phyloP scores from a whole-genome alignment of 2,888 invertebrate genomes.

The Pseudeuparius sepicola region DNA sequence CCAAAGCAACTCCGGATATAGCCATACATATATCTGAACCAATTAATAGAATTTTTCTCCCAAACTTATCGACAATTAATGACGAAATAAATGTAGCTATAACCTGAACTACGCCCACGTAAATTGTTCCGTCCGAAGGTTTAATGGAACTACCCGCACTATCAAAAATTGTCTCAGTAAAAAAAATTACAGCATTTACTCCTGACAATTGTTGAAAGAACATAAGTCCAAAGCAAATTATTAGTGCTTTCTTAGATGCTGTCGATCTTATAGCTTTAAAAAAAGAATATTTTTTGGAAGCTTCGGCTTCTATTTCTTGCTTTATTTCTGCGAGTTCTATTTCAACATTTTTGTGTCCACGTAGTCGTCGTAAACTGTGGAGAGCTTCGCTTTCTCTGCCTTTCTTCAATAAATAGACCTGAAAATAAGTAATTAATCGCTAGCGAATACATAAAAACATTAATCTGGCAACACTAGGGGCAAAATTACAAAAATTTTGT shows the following conservation, averaged over 20 bases:
- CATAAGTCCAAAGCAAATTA: conserved; percentile 73
- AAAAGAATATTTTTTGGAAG: conserved; percentile 17
- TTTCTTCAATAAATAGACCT: conserved; percentile 52
- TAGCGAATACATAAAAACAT: too few relatives aligned
- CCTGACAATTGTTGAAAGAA: conserved; percentile 80
- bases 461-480: too few relatives aligned
- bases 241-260: conserved; percentile 45
- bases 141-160: conserved; percentile 49
- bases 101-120: conserved; percentile 75
- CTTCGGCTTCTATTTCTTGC: conserved; percentile 16
- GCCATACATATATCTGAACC: conserved; percentile 62
- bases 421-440: conserved; percentile 9
- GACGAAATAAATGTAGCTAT: conserved; percentile 64
- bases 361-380: conserved; percentile 57
- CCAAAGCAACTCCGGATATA: conserved; percentile 56
- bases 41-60: conserved; percentile 66
- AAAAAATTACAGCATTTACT: conserved; percentile 76
- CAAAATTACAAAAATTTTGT: too few relatives aligned
- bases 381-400: conserved; percentile 55
- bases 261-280: conserved; percentile 20
- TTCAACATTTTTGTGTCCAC: conserved; percentile 47
- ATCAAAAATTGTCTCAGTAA: conserved; percentile 61
- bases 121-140: conserved; percentile 54
- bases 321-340: conserved; percentile 15
- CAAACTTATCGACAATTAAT: conserved; percentile 68